phyloP scores from a whole-genome alignment of 2,888 invertebrate genomes.

The Clepsis dumicolana region DNA sequence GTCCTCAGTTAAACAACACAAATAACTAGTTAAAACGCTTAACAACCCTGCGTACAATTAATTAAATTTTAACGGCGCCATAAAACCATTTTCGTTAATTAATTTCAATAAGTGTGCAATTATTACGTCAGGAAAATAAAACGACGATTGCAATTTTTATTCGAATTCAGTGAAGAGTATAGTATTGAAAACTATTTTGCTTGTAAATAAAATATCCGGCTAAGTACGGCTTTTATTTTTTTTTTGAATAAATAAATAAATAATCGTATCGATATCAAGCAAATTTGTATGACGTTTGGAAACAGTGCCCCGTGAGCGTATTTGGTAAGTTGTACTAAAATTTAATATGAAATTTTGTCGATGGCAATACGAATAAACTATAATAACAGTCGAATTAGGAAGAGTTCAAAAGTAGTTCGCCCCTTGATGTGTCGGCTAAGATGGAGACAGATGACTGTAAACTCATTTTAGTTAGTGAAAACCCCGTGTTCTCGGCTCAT shows the following conservation, averaged over 20 bases:
- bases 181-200: too few relatives aligned
- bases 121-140: not conserved
- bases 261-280: too few relatives aligned
- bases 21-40: not conserved
- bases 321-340: too few relatives aligned
- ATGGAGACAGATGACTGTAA: conserved; percentile 32
- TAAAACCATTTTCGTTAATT: conserved; percentile 13
- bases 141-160: not conserved
- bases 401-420: conserved; percentile 1
- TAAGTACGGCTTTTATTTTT: too few relatives aligned
- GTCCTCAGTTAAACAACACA: not conserved
- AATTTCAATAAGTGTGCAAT: conserved; percentile 20
- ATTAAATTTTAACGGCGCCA: conserved; percentile 20
- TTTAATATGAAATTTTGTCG: too few relatives aligned
- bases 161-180: too few relatives aligned
- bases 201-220: too few relatives aligned
- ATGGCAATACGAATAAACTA: not conserved
- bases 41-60: not conserved
- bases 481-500: not conserved
- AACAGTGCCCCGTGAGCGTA: too few relatives aligned
- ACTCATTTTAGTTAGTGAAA: conserved; percentile 34
- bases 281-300: too few relatives aligned
- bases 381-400: conserved; percentile 20
- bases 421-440: conserved; percentile 15
- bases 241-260: too few relatives aligned